Conservation (phyloP, 2,113 vertebrate genomes). For the Apteryx owenii region DNA sequence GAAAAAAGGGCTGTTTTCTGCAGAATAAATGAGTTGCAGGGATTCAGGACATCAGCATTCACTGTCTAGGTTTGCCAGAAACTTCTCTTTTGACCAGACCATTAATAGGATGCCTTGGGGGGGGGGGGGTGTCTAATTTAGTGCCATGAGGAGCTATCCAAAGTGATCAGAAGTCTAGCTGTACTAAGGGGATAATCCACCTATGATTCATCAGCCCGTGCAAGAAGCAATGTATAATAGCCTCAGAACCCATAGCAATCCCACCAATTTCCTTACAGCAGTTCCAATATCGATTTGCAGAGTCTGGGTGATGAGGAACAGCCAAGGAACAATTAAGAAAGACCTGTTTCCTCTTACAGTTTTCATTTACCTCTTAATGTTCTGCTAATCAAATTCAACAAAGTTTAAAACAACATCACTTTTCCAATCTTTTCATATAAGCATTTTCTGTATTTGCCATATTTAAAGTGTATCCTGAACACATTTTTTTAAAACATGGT, state of each 20-base stretch:
- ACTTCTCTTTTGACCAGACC: background rate
- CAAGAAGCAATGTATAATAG: background rate
- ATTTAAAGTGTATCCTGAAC: background rate
- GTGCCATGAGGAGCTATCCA: background rate
- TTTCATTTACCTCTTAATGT: background rate
- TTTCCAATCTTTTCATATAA: background rate
- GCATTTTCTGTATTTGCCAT: background rate
- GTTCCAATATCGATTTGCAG: background rate
- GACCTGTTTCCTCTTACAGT: background rate
- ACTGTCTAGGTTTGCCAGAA: background rate
- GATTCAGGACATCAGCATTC: background rate
- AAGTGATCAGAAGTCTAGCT: background rate
- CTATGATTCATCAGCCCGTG: background rate
- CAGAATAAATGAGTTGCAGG: background rate
- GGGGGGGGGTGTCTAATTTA: background rate
- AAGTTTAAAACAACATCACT: background rate
- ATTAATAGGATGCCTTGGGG: too few relatives aligned
- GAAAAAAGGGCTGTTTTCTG: background rate
- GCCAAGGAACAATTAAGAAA: background rate
- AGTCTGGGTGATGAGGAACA: background rate
- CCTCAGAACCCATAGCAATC: background rate
- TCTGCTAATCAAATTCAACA: background rate
- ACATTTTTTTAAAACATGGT: background rate
- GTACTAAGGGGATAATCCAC: background rate
- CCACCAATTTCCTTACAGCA: background rate